A percentile compares a stretch with the other conserved stretches of the same genome.
phyloP scores from a whole-genome alignment of 2,888 invertebrate genomes.

The Callinectes sapidus region DNA sequence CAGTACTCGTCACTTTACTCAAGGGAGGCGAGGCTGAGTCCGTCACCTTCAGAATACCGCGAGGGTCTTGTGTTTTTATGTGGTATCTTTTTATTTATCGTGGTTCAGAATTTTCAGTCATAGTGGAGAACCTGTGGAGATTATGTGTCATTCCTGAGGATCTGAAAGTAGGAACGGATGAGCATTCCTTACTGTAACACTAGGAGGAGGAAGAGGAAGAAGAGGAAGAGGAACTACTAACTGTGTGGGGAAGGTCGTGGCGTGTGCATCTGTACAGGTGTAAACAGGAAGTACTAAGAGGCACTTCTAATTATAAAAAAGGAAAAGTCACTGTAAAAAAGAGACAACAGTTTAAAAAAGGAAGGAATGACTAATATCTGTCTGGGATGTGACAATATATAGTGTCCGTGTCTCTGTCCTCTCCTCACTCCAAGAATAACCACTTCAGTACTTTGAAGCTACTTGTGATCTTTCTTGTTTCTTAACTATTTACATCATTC shows the following conservation, averaged over 20 bases:
- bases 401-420: neutral
- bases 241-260: conserved; percentile 8
- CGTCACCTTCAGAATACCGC: neutral
- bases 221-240: neutral
- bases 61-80: neutral
- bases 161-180: conserved; percentile 24
- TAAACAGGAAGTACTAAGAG: neutral
- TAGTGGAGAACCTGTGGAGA: conserved; percentile 27
- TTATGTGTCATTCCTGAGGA: conserved; percentile 27
- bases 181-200: conserved; percentile 7
- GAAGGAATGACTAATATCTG: neutral
- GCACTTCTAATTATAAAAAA: neutral
- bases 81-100: neutral
- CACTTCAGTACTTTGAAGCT: neutral
- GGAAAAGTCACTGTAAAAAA: neutral
- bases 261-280: neutral
- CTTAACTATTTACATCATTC: neutral
- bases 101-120: neutral
- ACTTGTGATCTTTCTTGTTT: neutral
- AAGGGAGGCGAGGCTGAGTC: neutral
- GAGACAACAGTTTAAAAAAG: neutral
- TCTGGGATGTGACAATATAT: neutral
- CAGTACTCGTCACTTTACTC: neutral
- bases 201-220: neutral
- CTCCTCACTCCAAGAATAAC: neutral